These are phyloP conservation scores for Lysiphlebus fabarum DNA, from an alignment of 1,140 invertebrate genomes.

Conservation along the genomic window DNA sequence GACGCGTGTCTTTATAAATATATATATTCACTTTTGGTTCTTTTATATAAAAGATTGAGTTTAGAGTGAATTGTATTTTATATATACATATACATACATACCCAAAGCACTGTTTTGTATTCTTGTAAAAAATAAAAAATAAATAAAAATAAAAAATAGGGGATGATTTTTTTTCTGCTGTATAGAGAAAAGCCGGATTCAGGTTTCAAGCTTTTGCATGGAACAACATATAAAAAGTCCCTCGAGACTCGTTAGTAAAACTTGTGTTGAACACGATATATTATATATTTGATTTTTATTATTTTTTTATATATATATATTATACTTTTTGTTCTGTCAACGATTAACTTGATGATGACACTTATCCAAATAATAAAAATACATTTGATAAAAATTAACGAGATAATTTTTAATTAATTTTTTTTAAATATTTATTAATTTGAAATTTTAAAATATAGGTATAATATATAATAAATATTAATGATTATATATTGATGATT, in stretches of 20 bases:
- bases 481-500: neutral
- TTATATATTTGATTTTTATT: neutral
- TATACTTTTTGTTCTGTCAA: too few relatives aligned
- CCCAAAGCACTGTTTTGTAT: neutral
- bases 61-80: neutral
- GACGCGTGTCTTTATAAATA: conserved; percentile 36
- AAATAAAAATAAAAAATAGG: neutral
- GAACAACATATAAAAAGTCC: conserved; percentile 3
- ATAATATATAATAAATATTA: neutral
- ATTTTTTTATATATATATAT: too few relatives aligned
- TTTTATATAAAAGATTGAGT: too few relatives aligned
- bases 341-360: conserved; percentile 13
- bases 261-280: neutral
- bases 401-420: too few relatives aligned
- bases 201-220: conserved; percentile 5
- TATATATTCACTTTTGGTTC: too few relatives aligned
- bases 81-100: conserved; percentile 3
- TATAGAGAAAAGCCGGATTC: neutral
- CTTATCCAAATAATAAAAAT: too few relatives aligned
- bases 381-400: too few relatives aligned
- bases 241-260: conserved; percentile 26
- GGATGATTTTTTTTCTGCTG: too few relatives aligned
- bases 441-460: too few relatives aligned
- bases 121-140: neutral
- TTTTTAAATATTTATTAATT: too few relatives aligned